A percentile compares a stretch with the other conserved stretches of the same genome.
Evolutionary conservation across 2,888 invertebrate genomes (phyloP).

Genomic region (Amiota minor): DNA sequence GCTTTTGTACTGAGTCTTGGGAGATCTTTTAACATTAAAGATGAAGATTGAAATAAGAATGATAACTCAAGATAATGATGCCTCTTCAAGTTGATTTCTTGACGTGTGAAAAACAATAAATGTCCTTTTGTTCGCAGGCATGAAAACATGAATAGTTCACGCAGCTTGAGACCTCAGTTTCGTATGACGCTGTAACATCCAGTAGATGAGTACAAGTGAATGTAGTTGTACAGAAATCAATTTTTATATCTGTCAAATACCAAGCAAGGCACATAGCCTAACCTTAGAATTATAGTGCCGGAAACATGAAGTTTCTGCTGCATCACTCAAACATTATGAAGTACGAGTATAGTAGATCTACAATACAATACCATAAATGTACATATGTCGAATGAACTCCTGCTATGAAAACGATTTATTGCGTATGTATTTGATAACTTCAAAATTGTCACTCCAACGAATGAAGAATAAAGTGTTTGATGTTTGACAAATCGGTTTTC

Average conservation of each 20-base stretch:
- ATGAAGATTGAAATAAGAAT: no score
- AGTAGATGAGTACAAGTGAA: not conserved
- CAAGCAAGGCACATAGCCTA: not conserved
- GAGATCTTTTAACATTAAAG: not conserved
- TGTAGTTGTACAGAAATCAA: conserved; percentile 1
- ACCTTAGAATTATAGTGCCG: not conserved
- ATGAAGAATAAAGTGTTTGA: conserved; percentile 8
- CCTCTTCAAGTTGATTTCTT: no score
- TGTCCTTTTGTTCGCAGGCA: conserved; percentile 24
- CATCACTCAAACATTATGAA: not conserved
- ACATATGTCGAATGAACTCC: not conserved
- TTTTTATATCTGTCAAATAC: conserved; percentile 24
- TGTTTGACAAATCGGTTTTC: conserved; percentile 31
- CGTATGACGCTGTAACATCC: conserved; percentile 1
- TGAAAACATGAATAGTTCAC: conserved; percentile 10
- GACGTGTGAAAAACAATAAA: conserved; percentile 24
- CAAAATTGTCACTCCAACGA: conserved; percentile 26
- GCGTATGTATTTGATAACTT: conserved; percentile 14
- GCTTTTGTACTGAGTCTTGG: conserved; percentile 8
- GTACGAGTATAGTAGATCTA: not conserved
- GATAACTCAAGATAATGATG: not conserved
- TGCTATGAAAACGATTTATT: not conserved
- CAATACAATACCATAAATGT: no score
- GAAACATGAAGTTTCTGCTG: conserved; percentile 17
- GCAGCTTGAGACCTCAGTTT: conserved; percentile 2